These are phyloP conservation scores for Porites rus DNA, from an alignment of 92 coral and sea anemone species.

Conservation along the genomic window DNA sequence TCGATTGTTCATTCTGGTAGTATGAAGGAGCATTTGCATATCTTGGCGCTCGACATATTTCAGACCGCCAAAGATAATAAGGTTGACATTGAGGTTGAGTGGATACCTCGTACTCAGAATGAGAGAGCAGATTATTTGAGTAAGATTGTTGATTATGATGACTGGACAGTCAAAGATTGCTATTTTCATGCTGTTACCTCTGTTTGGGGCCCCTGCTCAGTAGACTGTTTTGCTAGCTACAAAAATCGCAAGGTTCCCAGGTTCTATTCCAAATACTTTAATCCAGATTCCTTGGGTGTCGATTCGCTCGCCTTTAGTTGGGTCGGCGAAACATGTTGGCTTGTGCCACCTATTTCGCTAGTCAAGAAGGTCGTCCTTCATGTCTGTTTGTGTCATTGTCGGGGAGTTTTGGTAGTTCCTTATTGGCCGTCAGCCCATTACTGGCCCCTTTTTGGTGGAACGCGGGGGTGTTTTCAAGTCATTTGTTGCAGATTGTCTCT, in stretches of 20 bases:
- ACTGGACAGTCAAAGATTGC: too few species aligned
- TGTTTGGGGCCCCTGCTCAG: slow-evolving; percentile 57
- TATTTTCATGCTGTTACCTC: slow-evolving; percentile 33
- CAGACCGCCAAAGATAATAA: too few species aligned
- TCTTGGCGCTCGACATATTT: neutral
- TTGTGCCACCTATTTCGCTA: slow-evolving; percentile 52
- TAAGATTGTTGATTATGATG: too few species aligned
- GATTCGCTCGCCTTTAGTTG: slow-evolving; percentile 64
- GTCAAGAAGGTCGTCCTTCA: too few species aligned
- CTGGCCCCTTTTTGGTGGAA: too few species aligned
- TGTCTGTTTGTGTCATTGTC: too few species aligned
- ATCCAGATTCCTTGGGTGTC: slow-evolving; percentile 58
- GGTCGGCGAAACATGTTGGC: slow-evolving; percentile 62
- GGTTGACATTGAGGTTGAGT: neutral
- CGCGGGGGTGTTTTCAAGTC: too few species aligned
- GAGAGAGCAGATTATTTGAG: slow-evolving; percentile 1
- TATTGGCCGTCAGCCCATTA: too few species aligned
- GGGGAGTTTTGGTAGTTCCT: too few species aligned
- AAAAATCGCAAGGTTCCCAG: too few species aligned
- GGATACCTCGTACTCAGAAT: slow-evolving; percentile 60
- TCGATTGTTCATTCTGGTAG: slow-evolving; percentile 1
- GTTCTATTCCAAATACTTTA: slow-evolving; percentile 11
- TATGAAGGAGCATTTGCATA: slow-evolving; percentile 46
- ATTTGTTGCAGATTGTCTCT: too few species aligned
- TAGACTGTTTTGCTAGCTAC: slow-evolving; percentile 17